phyloP scores from a whole-genome alignment of 1,140 invertebrate species.

The Phenacoccus solenopsis region DNA sequence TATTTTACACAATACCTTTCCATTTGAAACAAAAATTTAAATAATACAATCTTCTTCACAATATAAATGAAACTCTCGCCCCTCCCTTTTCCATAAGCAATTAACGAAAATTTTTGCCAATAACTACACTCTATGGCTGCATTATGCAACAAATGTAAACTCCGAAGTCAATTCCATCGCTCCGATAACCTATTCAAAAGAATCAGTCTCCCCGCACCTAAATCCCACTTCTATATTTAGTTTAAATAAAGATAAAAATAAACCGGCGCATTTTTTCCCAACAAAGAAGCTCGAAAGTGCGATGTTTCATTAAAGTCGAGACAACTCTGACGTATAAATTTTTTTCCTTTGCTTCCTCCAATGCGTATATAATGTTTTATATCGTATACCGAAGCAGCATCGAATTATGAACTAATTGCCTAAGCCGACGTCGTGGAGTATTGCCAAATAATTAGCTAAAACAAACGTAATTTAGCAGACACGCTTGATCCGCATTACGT shows the following conservation, averaged over 20 bases:
- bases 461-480: not conserved
- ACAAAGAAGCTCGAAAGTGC: not conserved
- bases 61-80: too few species aligned
- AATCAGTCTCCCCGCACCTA: not conserved
- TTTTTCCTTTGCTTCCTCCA: not conserved
- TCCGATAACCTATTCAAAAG: not conserved
- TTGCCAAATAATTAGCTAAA: not conserved
- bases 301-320: not conserved
- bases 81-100: too few species aligned
- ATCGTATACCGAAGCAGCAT: too few species aligned
- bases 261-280: not conserved
- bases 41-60: too few species aligned
- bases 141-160: too few species aligned
- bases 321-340: not conserved
- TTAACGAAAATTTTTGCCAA: too few species aligned
- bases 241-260: not conserved
- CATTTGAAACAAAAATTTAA: too few species aligned
- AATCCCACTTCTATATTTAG: not conserved
- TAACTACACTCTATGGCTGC: too few species aligned
- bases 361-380: too few species aligned
- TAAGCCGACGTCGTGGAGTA: not conserved
- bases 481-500: constrained; percentile 1
- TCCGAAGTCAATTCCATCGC: too few species aligned
- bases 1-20: too few species aligned
- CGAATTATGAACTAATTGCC: not conserved